Percentiles rank a stretch among this genome's conserved stretches.
Evolutionary conservation across 2,888 invertebrate species (phyloP).

Genomic region (Cyaniris semiargus): DNA sequence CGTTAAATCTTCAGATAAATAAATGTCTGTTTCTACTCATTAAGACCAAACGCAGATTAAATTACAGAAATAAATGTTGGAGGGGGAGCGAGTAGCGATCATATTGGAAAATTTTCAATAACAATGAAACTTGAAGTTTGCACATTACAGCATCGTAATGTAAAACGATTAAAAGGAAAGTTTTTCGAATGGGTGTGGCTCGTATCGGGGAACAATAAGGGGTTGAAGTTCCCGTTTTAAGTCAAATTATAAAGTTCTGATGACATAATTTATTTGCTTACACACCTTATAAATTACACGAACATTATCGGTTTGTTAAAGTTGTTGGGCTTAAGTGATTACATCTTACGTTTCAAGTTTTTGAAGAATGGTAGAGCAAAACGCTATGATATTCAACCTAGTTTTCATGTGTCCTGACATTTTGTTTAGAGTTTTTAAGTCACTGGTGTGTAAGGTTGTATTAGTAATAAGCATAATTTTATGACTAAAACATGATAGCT

Average conservation of each 20-base stretch:
- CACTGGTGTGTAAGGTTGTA: neutral
- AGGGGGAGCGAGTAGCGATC: slow-evolving; percentile 39
- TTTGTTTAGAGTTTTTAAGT: neutral
- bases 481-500: neutral
- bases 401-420: too few species aligned
- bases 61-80: slow-evolving; percentile 33
- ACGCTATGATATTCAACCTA: neutral
- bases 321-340: neutral
- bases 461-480: neutral
- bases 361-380: neutral
- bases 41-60: slow-evolving; percentile 24
- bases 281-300: slow-evolving; percentile 1
- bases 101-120: slow-evolving; percentile 60
- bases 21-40: slow-evolving; percentile 24
- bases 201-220: slow-evolving; percentile 47
- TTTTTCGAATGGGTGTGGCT: slow-evolving; percentile 69
- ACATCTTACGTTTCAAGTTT: neutral
- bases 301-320: neutral
- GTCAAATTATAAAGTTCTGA: slow-evolving; percentile 21
- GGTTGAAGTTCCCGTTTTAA: slow-evolving; percentile 50
- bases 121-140: slow-evolving; percentile 60
- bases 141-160: slow-evolving; percentile 70
- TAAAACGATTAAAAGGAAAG: slow-evolving; percentile 72
- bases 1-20: neutral
- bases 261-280: slow-evolving; percentile 24